A percentile compares a stretch with the other conserved stretches of the same genome.
phyloP scores from a whole-genome alignment of 1,140 invertebrate species.

The Drosophila micromelanica region DNA sequence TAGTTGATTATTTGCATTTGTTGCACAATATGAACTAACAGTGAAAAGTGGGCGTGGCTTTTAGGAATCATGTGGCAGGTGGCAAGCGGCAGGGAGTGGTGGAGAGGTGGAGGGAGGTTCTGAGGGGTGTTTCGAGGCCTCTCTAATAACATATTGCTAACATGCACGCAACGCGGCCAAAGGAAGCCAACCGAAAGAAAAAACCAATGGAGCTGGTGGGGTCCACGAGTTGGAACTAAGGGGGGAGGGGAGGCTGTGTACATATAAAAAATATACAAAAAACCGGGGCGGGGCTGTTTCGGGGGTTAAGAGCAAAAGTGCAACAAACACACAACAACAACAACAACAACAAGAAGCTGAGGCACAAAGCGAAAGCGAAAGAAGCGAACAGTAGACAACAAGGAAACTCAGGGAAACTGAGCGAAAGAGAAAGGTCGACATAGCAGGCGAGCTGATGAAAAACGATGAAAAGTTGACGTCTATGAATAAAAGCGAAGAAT shows the following conservation, averaged over 20 bases:
- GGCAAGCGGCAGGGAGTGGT: too few species aligned
- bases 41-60: too few species aligned
- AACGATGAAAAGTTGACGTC: slow-evolving; percentile 27
- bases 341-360: slow-evolving; percentile 7
- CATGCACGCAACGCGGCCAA: slow-evolving; percentile 48
- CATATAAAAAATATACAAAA: neutral
- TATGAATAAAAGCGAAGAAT: slow-evolving; percentile 28
- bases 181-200: slow-evolving; percentile 16
- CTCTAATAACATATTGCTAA: slow-evolving; percentile 59
- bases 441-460: slow-evolving; percentile 1
- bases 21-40: too few species aligned
- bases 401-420: neutral
- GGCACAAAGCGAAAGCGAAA: slow-evolving; percentile 16
- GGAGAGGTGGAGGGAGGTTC: too few species aligned
- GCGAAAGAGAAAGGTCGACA: neutral
- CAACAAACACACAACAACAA: slow-evolving; percentile 10
- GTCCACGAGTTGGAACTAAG: too few species aligned
- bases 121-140: neutral
- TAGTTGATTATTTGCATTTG: too few species aligned
- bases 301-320: slow-evolving; percentile 50
- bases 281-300: neutral
- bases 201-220: neutral
- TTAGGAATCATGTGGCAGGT: too few species aligned
- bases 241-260: neutral
- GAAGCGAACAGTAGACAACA: neutral